Percentiles rank a stretch among this genome's conserved stretches.
Conservation (phyloP, 1,140 invertebrate genomes). For the Dendroctonus ponderosae region DNA sequence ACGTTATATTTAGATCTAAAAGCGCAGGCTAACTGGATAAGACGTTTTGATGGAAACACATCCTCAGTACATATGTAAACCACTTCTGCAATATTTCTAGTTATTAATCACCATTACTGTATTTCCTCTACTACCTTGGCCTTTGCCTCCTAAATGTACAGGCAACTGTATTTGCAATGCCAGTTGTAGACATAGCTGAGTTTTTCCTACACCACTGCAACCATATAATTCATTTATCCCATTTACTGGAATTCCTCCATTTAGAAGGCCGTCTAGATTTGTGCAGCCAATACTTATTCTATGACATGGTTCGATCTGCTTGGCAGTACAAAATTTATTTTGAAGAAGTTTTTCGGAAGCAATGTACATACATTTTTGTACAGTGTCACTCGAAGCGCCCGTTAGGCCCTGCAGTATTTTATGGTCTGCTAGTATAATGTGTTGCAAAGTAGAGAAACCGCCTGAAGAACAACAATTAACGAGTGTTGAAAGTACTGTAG, state of each 20-base stretch:
- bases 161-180: conserved; percentile 51
- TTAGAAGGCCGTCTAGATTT: conserved; percentile 59
- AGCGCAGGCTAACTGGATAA: conserved; percentile 55
- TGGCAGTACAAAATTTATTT: conserved; percentile 33
- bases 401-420: too few species aligned
- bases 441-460: too few species aligned
- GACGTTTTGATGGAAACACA: conserved; percentile 67
- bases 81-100: conserved; percentile 52
- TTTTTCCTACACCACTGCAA: conserved; percentile 79
- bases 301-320: conserved; percentile 43
- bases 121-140: conserved; percentile 27
- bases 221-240: conserved; percentile 83
- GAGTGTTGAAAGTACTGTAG: too few species aligned
- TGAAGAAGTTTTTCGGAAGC: conserved; percentile 19
- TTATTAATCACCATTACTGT: too few species aligned
- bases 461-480: too few species aligned
- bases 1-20: conserved; percentile 48
- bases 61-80: conserved; percentile 78
- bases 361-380: too few species aligned
- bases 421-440: too few species aligned
- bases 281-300: conserved; percentile 62
- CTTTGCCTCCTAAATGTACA: conserved; percentile 42
- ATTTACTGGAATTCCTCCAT: conserved; percentile 70
- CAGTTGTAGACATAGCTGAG: conserved; percentile 79
- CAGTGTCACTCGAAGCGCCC: too few species aligned